These are phyloP conservation scores for Brachyptera risi DNA, from an alignment of 2,888 invertebrate species.

Conservation along the genomic window DNA sequence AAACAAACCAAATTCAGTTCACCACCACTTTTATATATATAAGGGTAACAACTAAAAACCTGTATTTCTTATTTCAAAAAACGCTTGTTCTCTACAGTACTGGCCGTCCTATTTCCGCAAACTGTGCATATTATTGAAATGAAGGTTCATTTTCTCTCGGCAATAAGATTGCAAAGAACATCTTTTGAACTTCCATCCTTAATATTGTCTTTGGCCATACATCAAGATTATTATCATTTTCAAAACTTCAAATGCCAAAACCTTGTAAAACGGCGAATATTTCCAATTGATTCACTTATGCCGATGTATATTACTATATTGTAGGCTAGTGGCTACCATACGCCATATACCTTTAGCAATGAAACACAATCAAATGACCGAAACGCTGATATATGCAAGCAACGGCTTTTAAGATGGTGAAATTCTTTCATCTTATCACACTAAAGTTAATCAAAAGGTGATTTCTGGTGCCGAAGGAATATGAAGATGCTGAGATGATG, in stretches of 20 bases:
- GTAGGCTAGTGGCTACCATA: no score
- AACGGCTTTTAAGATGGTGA: no score
- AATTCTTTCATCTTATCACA: background rate
- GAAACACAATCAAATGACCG: constrained; percentile 17
- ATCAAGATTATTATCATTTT: constrained; percentile 8
- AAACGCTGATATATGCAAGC: no score
- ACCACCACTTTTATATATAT: no score
- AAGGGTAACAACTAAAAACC: background rate
- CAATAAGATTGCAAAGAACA: background rate
- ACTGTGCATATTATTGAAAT: background rate
- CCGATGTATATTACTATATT: no score
- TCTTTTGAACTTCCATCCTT: constrained; percentile 17
- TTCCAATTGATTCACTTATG: constrained; percentile 5
- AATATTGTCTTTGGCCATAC: constrained; percentile 18
- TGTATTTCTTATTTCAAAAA: background rate
- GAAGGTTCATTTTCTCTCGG: background rate
- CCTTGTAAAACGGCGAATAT: constrained; percentile 1
- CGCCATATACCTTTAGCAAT: no score
- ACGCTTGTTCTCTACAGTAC: constrained; percentile 20
- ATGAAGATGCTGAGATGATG: constrained; percentile 27
- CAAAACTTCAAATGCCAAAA: constrained; percentile 8
- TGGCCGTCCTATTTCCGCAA: constrained; percentile 21
- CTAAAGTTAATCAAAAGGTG: background rate
- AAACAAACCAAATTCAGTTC: no score
- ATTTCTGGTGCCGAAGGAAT: constrained; percentile 23